Base-by-base conservation (phyloP, 2,113 vertebrate species). In the Osmerus mordax region DNA sequence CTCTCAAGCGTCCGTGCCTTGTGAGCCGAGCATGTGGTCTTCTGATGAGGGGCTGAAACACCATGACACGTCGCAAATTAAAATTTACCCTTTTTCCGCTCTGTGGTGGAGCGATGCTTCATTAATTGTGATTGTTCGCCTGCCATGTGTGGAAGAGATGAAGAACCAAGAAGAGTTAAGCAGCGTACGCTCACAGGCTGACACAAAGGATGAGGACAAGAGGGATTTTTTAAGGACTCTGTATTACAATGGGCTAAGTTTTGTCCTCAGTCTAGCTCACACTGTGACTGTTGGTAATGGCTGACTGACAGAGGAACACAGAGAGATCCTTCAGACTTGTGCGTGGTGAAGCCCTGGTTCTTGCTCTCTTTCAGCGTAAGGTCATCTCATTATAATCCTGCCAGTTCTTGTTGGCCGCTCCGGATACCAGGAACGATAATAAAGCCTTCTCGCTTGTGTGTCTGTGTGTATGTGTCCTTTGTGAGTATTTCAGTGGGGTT, bases 51-150 rank as follows among this genome's bases (percentile, higher is more conserved):
- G 4, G 41, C 62, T 54, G 63, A 74, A 85, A 86, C 78, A 76
- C 78, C 78, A 88, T 86, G 86, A 79, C 86, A 83, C 73, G 18
- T 81, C 76, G 74, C 66, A 86, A 87, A 89, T 87, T 81, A 83
- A 86, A 89, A 82, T 77, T 61, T 65, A 75, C 69, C 67, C 70
- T 68, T 71, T 83, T 83, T 81, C 1, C 1, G 36, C 74, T 74
- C 78, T 73, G 54, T 0, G 16, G 64, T 56, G 70, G 72, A 83
- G 78, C 66, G 77, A 83, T 80, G 82, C 77, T 85, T 86, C 74
- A 79, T 89, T 84, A 88, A 76, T 65, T 77, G 51, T 63, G 66
- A 68, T 55, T 28, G 51, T 68, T 53, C 66, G 18, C 23, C 23
- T 41, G 25, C 12, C 13, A 4, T 25, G 15, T 32, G 29, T 4